Percentiles rank a stretch among this genome's conserved stretches.
These are phyloP conservation scores for Cirrhinus mrigala DNA, from an alignment of 2,797 vertebrate species.

Conservation along the genomic window DNA sequence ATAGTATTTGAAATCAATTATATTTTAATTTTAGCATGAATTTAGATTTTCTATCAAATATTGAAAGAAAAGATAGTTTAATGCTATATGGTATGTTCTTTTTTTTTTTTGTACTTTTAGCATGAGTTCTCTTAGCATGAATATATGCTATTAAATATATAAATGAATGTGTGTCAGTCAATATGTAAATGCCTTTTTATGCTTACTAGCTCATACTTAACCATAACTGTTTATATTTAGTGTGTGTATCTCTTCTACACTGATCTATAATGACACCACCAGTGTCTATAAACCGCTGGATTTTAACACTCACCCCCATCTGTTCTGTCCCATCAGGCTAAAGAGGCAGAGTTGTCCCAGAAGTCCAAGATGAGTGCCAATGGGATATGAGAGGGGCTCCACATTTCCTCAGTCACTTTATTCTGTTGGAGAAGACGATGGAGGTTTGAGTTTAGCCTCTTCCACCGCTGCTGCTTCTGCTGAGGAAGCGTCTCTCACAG, in stretches of 20 bases:
- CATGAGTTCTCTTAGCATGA: background rate
- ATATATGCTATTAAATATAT: background rate
- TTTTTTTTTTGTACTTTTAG: background rate
- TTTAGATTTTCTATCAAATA: background rate
- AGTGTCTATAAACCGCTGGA: background rate
- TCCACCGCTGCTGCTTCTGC: background rate
- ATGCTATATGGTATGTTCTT: background rate
- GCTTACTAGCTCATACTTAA: background rate
- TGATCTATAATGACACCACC: background rate
- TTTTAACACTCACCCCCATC: background rate
- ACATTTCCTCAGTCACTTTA: slow-evolving; percentile 35
- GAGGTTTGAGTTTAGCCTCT: background rate
- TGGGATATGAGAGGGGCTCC: slow-evolving; percentile 70
- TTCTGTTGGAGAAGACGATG: slow-evolving; percentile 22
- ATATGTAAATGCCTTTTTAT: background rate
- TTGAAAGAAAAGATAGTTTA: background rate
- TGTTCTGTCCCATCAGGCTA: slow-evolving; percentile 71
- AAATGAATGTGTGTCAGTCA: background rate
- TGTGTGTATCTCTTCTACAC: background rate
- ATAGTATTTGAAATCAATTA: background rate
- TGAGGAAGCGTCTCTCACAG: background rate
- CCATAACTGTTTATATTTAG: background rate
- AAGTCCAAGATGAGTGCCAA: slow-evolving; percentile 84
- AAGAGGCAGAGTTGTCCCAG: slow-evolving; percentile 78
- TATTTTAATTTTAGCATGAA: background rate